Conservation (phyloP, 2,797 vertebrate genomes). For the Rhadinocentrus ornatus region DNA sequence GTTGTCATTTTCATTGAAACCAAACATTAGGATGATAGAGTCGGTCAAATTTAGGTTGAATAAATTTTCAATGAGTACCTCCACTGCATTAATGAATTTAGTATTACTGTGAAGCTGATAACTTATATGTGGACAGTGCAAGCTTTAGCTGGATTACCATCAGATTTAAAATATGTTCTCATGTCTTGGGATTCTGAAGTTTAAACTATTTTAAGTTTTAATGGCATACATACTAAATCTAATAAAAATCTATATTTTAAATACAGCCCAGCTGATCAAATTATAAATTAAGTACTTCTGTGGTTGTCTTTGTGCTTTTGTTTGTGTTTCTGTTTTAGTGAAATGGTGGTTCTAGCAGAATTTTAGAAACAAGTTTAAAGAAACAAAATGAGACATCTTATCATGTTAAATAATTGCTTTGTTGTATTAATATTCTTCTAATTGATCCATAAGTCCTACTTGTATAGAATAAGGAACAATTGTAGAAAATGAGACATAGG, state of each 20-base stretch:
- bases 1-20: constrained; percentile 46
- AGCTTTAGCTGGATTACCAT: not conserved
- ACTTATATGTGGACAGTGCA: not conserved
- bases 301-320: too few species aligned
- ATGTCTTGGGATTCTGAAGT: too few species aligned
- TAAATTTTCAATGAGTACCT: constrained; percentile 15
- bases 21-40: constrained; percentile 47
- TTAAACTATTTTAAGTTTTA: not conserved
- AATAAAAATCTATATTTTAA: not conserved
- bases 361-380: too few species aligned
- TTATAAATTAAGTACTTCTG: too few species aligned
- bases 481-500: too few species aligned
- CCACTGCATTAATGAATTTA: constrained; percentile 1
- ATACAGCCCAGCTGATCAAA: not conserved
- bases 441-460: too few species aligned
- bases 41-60: constrained; percentile 43
- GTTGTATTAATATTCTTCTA: too few species aligned
- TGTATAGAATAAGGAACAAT: too few species aligned
- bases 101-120: constrained; percentile 1
- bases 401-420: too few species aligned
- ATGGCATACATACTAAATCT: not conserved
- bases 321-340: too few species aligned
- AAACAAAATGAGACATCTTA: too few species aligned
- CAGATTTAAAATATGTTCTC: not conserved
- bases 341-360: too few species aligned